These are phyloP conservation scores for Perca fluviatilis DNA, from an alignment of 2,113 vertebrate species.

Conservation along the genomic window DNA sequence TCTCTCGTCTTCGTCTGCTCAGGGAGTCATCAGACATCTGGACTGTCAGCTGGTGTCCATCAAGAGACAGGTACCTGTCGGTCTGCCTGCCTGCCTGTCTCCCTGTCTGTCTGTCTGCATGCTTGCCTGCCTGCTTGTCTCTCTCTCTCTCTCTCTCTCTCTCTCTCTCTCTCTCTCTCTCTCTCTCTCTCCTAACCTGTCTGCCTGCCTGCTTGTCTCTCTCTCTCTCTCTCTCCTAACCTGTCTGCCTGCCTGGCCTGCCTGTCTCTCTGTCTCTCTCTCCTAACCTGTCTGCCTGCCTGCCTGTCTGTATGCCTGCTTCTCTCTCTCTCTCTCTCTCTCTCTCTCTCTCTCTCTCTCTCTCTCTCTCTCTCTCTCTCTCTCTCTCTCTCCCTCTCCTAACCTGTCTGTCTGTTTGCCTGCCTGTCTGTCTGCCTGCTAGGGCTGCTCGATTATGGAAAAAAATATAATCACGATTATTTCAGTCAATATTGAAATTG, in stretches of 20 bases:
- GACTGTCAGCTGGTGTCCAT: slow-evolving; percentile 95
- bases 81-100: not conserved
- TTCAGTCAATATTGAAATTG: too few species aligned
- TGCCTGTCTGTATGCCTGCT: slow-evolving; percentile 39
- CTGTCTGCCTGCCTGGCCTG: slow-evolving; percentile 43
- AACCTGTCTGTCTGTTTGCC: too few species aligned
- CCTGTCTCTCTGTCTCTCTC: not conserved
- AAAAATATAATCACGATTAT: too few species aligned
- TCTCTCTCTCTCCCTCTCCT: too few species aligned
- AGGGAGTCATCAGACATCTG: slow-evolving; percentile 91
- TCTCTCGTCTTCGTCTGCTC: slow-evolving; percentile 90
- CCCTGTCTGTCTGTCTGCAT: not conserved
- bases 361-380: too few species aligned
- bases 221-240: too few species aligned
- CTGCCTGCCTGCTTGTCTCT: not conserved
- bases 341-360: not conserved
- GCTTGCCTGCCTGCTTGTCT: not conserved
- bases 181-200: not conserved
- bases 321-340: not conserved
- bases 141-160: too few species aligned
- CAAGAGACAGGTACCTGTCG: slow-evolving; percentile 90
- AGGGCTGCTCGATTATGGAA: too few species aligned
- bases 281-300: not conserved
- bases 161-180: not conserved
- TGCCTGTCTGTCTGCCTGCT: too few species aligned